A percentile compares a stretch with the other conserved stretches of the same genome.
phyloP scores from a whole-genome alignment of 2,113 vertebrate genomes.

The Onychorhynchus coronatus region DNA sequence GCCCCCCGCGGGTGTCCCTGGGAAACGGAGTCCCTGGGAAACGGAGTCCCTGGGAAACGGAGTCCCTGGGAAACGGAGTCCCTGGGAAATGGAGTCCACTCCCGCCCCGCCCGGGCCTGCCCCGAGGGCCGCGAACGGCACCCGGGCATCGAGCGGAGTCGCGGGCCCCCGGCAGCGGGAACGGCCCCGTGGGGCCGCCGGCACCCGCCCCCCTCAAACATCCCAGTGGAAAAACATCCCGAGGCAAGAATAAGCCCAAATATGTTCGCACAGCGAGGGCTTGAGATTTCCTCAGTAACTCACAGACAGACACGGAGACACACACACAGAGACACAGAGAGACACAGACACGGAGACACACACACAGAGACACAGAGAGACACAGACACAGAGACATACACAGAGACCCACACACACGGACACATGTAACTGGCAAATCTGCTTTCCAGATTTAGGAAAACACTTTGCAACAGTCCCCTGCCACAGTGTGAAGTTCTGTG shows the following conservation, averaged over 20 bases:
- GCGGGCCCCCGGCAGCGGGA: background rate
- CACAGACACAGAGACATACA: background rate
- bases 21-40: background rate
- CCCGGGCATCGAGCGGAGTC: fast-evolving
- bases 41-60: background rate
- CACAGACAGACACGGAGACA: background rate
- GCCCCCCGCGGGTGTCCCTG: background rate
- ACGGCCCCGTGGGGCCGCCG: no score
- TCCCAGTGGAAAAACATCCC: no score
- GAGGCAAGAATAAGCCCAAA: background rate
- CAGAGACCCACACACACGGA: background rate
- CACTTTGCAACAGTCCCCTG: background rate
- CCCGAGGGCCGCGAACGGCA: background rate
- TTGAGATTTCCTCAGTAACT: background rate
- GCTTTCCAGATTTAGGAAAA: background rate
- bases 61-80: background rate
- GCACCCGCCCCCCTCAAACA: background rate
- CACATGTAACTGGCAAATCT: background rate
- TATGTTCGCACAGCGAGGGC: background rate
- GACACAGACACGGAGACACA: background rate
- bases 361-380: background rate
- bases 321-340: background rate
- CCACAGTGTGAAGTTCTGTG: background rate
- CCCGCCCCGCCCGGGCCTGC: background rate
- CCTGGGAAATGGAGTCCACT: background rate